Conservation (phyloP, 2,888 invertebrate species). For the Congeria kusceri region DNA sequence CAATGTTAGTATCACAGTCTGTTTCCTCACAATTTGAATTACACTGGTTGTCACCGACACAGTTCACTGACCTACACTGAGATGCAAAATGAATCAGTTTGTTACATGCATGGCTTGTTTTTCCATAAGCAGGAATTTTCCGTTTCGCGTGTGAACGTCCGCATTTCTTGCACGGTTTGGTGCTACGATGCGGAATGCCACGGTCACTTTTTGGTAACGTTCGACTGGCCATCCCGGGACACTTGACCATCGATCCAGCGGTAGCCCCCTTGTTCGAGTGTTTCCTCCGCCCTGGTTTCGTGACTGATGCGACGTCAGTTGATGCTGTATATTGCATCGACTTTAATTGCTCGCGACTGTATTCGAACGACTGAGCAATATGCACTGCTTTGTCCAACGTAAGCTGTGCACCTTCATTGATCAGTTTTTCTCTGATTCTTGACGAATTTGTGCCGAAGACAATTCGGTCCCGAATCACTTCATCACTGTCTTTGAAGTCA, state of each 20-base stretch:
- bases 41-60: not conserved
- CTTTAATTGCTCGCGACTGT: not conserved
- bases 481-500: not conserved
- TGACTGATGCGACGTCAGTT: not conserved
- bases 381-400: constrained; percentile 25
- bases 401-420: constrained; percentile 14
- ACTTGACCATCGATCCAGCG: no score
- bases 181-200: not conserved
- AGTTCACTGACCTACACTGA: not conserved
- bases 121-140: not conserved
- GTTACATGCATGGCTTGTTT: not conserved
- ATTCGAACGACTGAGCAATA: constrained; percentile 21
- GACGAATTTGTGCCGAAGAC: constrained; percentile 14
- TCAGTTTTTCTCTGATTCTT: constrained; percentile 15
- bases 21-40: not conserved
- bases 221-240: no score
- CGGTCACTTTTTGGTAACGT: not conserved
- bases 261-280: not conserved
- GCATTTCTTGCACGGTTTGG: not conserved
- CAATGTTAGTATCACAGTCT: not conserved
- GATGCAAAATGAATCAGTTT: constrained; percentile 2
- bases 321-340: not conserved
- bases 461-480: constrained; percentile 18
- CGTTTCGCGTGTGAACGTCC: not conserved
- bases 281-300: not conserved